Base-by-base conservation (phyloP, 1,140 invertebrate genomes). In the Drosophila micromelanica region DNA sequence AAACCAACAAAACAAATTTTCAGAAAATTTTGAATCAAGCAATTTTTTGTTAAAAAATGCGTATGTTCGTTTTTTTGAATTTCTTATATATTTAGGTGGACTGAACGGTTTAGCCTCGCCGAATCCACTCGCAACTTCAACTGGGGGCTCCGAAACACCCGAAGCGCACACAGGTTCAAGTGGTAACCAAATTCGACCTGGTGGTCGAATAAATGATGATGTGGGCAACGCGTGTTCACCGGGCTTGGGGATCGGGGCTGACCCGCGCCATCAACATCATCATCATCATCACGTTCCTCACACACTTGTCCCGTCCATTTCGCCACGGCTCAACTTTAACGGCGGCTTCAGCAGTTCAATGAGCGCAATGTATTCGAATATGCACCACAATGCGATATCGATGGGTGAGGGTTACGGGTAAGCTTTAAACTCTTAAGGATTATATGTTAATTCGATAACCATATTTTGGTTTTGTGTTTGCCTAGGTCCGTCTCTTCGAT, bases 381-480 rank as follows among this genome's bases (percentile, higher is more conserved):
- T 92, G 72, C 91, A 92, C 27, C 84, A 87, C 38, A 67, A 90
- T 30, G 63, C 85, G 3, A 78, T 91, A 52, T 76, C 91, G 3
- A 91, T 92, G 73, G 70, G 72, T 32, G 91, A 92, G 15, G 76
- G 82, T 5, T 92, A 92, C 43, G 85, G 91, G 91, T 92, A 57
- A 69, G 77, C n/a, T n/a, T n/a, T n/a, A n/a, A n/a, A n/a, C n/a
- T n/a, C n/a, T n/a, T n/a, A n/a, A n/a, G n/a, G n/a, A n/a, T n/a
- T n/a, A n/a, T n/a, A n/a, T n/a, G n/a, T n/a, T n/a, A n/a, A n/a
- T n/a, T n/a, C n/a, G n/a, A n/a, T 43, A 11, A 15, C 43, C 4
- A 5, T 1, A 12, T 23, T 56, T 13, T 6, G 35, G 7, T 27
- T 13, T 6, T 38, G 7, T 27, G 45, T 42, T 60, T 17, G 1